Base-by-base conservation (phyloP, 2,797 vertebrate species). In the Lepilemur septentrionalis region DNA sequence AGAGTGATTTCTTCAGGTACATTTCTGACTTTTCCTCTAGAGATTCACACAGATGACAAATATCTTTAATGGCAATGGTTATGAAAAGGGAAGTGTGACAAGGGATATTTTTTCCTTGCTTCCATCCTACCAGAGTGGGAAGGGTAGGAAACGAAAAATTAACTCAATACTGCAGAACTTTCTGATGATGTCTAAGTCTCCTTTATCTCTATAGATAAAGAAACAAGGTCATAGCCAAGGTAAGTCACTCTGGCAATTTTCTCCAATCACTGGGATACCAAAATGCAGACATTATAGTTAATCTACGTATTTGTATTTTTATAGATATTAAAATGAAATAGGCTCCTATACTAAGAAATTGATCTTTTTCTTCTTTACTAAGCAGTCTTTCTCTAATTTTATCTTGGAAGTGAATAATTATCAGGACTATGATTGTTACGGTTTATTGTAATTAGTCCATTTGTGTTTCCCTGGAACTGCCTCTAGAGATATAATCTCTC, bases 11-110 rank as follows among this genome's bases (percentile, higher is more conserved):
- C 61, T 93, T 82, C 32, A 48, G 18, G 41, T 28, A 61, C 38
- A 67, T 4, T 73, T 63, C 69, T 82, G 38, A 65, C 85, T 85
- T 85, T 97, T 13, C 38, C 67, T 69, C 83, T 92, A 88, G 65
- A 94, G 41, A 85, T 89, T 93, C 65, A 93, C 59, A 75, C 46
- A 80, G 43, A n/a, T 8, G 43, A 50, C 57, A 91, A 94, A 63
- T 65, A 82, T 14, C 35, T 91, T 85, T 38, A 67, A 88, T 15
- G 23, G 17, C 20, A 75, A 17, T 50, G 22, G n/a, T 78, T 84
- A 35, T 41, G 23, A 61, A 78, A 69, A 83, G 41, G 91, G 72
- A 70, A 43, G 2, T 13, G 59, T 89, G 48, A 41, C 23, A 1
- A 1, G 30, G 25, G 25, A 67, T 73, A 10, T 57, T 85, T 84